Evolutionary conservation across 2,888 invertebrate species (phyloP).

Genomic region (Hirtodrosophila alboralis): DNA sequence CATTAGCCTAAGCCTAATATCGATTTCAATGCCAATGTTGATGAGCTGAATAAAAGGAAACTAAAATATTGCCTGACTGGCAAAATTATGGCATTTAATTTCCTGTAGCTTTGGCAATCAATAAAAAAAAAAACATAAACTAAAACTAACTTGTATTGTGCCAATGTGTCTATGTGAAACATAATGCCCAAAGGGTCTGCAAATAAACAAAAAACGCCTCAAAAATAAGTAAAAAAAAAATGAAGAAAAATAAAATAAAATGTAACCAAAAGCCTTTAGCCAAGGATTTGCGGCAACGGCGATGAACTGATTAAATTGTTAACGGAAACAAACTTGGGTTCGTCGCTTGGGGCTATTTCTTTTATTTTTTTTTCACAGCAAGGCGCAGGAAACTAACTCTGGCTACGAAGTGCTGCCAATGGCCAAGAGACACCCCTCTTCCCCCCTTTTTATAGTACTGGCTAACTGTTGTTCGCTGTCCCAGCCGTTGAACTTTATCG

Average conservation of each 20-base stretch:
- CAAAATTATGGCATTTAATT: constrained; percentile 64
- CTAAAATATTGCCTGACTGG: constrained; percentile 45
- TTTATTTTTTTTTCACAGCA: constrained; percentile 17
- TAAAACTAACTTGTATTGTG: constrained; percentile 57
- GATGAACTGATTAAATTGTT: constrained; percentile 78
- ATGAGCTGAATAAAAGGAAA: constrained; percentile 37
- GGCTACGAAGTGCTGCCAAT: constrained; percentile 61
- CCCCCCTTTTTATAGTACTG: no score
- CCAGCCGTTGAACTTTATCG: constrained; percentile 71
- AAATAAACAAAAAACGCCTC: constrained; percentile 54
- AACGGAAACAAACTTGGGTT: constrained; percentile 47
- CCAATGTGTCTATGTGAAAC: constrained; percentile 42
- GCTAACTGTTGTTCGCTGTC: constrained; percentile 23
- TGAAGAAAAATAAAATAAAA: constrained; percentile 38
- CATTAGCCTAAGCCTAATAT: constrained; percentile 39
- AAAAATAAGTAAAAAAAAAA: no score
- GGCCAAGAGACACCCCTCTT: constrained; percentile 7
- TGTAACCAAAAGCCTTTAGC: constrained; percentile 57
- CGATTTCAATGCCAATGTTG: constrained; percentile 26
- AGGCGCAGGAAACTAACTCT: constrained; percentile 69
- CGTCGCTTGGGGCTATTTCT: constrained; percentile 47
- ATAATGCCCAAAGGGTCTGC: constrained; percentile 60
- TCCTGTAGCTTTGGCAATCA: constrained; percentile 63
- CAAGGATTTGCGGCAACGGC: constrained; percentile 63
- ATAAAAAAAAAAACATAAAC: constrained; percentile 67